Base-by-base conservation (phyloP, 2,888 invertebrate species). In the Lochmaea capreae region DNA sequence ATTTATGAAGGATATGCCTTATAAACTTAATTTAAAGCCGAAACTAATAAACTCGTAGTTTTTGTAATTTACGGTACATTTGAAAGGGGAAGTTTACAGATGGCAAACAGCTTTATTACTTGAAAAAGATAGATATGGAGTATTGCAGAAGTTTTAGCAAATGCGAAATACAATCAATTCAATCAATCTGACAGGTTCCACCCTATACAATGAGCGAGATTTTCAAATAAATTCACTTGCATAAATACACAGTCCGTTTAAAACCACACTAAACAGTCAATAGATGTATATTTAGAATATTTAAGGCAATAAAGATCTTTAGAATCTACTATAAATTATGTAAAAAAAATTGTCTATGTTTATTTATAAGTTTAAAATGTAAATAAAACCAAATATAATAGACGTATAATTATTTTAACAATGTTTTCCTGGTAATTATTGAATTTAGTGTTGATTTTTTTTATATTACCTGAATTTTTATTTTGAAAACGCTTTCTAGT, bases 271-370 rank as follows among this genome's bases (percentile, higher is more conserved):
- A 71, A 71, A 71, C 71, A 71, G 65, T 71, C 65, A 71, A 71
- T 71, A 70, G 42, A 65, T 68, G 71, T 71, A 71, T 71, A 71
- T 71, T 71, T 71, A 71, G 71, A 71, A 71, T 71, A 57, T 71
- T 71, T 65, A 58, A 57, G 14, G 71, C 46, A 71, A 71, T 71
- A 65, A 71, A 71, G 57, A 9, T 65, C 43, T 71, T 71, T 58
- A 58, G 58, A 71, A 26, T 58, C 65, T 46, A 58, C 71, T 59
- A 65, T 71, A 71, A 71, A 65, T 71, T 65, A 65, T 58, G 65
- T 39, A 65, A 71, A 71, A 71, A 65, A 18, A 71, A 71, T 33
- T 58, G 26, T 61, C 39, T 54, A 42, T 65, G 65, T 71, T 65
- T 71, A 71, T 65, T 71, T 65, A 46, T 11, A 71, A 65, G 11